Evolutionary conservation across 2,797 vertebrate genomes (phyloP).

Genomic region (Anguilla obscura): DNA sequence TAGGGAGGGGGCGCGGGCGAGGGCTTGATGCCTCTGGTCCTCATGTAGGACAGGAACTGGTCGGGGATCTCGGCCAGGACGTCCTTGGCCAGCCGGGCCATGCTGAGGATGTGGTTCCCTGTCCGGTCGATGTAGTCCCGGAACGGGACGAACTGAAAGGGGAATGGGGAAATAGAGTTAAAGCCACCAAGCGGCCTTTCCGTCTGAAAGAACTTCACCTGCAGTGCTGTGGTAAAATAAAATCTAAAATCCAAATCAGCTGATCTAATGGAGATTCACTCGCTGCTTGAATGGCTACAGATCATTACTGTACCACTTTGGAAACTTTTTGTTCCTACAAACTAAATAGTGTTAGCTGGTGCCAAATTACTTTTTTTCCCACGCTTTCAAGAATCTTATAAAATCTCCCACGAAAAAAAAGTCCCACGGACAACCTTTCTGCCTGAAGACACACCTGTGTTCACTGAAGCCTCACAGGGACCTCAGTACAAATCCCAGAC

Average conservation of each 20-base stretch:
- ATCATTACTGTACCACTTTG: not conserved
- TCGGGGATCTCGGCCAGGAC: conserved; percentile 95
- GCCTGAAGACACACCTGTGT: not conserved
- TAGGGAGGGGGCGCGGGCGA: conserved; percentile 91
- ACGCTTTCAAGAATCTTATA: not conserved
- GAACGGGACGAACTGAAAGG: conserved; percentile 90
- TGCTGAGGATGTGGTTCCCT: conserved; percentile 92
- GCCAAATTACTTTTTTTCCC: not conserved
- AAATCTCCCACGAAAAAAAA: not conserved
- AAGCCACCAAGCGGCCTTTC: not conserved
- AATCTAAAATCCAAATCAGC: not conserved
- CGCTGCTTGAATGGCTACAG: not conserved
- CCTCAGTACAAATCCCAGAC: not conserved
- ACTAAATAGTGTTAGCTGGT: not conserved
- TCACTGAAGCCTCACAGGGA: not conserved
- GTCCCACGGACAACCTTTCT: not conserved
- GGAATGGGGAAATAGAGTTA: conserved; percentile 15
- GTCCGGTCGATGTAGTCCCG: conserved; percentile 94
- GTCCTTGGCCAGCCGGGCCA: conserved; percentile 94
- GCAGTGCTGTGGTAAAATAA: not conserved
- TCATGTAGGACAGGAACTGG: conserved; percentile 98
- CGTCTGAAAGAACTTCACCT: not conserved
- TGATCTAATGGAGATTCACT: not conserved
- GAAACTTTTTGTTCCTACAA: not conserved
- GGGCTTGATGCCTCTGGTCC: conserved; percentile 93